Evolutionary conservation across 2,113 vertebrate genomes (phyloP).

Genomic region (Manacus vitellinus): DNA sequence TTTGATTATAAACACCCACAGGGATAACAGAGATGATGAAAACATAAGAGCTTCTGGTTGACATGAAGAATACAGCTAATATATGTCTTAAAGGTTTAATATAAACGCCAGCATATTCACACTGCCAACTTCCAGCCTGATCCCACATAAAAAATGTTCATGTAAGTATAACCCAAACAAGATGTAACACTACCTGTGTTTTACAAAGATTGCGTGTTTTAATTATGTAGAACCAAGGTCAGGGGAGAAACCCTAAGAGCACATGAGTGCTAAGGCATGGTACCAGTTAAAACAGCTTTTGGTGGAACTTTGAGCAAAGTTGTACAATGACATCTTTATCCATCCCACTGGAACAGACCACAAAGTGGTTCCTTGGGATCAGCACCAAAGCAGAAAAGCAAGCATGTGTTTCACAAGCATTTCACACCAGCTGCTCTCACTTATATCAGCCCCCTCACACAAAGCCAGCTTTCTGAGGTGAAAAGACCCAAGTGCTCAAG

Average conservation of each 20-base stretch:
- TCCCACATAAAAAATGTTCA: background rate
- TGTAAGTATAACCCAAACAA: background rate
- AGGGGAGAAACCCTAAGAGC: background rate
- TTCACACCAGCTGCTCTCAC: background rate
- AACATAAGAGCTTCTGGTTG: background rate
- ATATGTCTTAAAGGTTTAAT: background rate
- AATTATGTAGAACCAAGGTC: too few species aligned
- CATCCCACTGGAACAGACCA: background rate
- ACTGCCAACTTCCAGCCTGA: background rate
- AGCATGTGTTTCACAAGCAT: rapidly evolving
- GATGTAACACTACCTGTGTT: background rate
- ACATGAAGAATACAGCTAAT: background rate
- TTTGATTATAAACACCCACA: background rate
- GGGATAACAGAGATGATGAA: background rate
- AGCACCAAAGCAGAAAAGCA: background rate
- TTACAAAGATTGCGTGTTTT: background rate
- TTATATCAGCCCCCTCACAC: background rate
- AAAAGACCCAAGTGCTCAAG: background rate
- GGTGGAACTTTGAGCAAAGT: background rate
- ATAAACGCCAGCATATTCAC: background rate
- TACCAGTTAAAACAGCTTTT: background rate
- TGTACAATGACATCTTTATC: background rate
- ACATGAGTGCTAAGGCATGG: rapidly evolving
- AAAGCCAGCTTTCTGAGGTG: background rate
- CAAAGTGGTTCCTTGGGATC: background rate